Evolutionary conservation across 2,797 vertebrate species (phyloP).

Genomic region (Prionace glauca): DNA sequence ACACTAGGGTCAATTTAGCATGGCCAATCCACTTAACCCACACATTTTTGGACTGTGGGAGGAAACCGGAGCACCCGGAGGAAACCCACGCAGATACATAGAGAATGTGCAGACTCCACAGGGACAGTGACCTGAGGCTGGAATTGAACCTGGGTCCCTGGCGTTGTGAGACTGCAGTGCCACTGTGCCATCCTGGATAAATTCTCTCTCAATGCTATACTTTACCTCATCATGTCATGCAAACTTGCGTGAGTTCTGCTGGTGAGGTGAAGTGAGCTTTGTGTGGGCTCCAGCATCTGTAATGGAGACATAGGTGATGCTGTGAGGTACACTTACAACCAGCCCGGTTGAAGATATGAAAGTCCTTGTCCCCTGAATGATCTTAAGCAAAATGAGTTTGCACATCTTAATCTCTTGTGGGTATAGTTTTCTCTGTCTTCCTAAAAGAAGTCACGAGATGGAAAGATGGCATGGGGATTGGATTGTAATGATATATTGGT

Average conservation of each 20-base stretch:
- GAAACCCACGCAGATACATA: no score
- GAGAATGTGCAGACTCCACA: no score
- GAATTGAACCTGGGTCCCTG: no score
- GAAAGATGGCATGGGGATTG: background rate
- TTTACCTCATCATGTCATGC: background rate
- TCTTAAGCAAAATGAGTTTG: background rate
- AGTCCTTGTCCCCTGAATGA: background rate
- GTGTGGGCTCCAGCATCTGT: background rate
- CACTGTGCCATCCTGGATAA: background rate
- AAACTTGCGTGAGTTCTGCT: background rate
- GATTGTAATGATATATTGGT: background rate
- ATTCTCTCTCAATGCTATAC: background rate
- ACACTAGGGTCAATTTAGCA: no score
- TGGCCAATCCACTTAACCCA: no score
- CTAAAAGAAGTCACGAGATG: background rate
- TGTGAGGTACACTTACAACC: background rate
- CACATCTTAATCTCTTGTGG: background rate
- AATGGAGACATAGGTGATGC: background rate
- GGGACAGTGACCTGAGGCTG: no score
- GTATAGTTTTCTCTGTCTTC: background rate
- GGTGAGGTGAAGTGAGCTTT: background rate
- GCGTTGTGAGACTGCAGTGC: no score
- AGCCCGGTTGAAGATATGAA: no score
- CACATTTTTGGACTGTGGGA: no score
- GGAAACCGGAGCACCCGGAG: no score